Evolutionary conservation across 2,797 vertebrate genomes (phyloP), one percentile per base, ranked within the genome.

Genomic region (Typhlichthys subterraneus): DNA sequence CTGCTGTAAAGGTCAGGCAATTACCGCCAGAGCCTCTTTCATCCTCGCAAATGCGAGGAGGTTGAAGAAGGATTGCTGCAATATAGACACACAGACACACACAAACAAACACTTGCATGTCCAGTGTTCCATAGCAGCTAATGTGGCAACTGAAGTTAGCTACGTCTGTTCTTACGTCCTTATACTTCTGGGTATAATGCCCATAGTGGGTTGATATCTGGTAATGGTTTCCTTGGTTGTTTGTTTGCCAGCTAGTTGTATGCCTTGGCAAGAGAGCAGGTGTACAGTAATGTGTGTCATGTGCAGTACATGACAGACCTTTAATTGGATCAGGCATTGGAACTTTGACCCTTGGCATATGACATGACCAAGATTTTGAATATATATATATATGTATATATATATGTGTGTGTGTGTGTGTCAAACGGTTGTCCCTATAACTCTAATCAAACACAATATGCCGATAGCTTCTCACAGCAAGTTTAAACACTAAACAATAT

Each of bases 1-100:
- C 93, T 91, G 94, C 94, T 92, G 94, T 95, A 95, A 98, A 98
- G 96, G 96, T 97, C 96, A 97, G 93, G 94, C 95, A 96, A 96
- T 97, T 98, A 98, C 93, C 94, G 94, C 93, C 91, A 94, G 91
- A 94, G 95, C 95, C 95, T 95, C 95, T 95, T 96, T 94, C 94
- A 93, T 93, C 92, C 90, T 82, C 87, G 90, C 88, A 86, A 85
- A 91, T 53, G 75, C 70, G 48, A 78, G 61, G 79, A 76, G 79
- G 85, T 50, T 77, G 64, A 73, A 61, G 88, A 87, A 84, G 89
- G 90, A 94, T 88, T 88, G 87, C 91, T 91, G 89, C 84, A 75
- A 90, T 85, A 72, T 60, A 81, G 68, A 79, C 67, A 77, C 73
- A 73, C 49, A 70, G 64, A 70, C 45, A 58, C 57, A 65, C 52